Conservation (phyloP, 1,140 invertebrate genomes). For the Temnothorax longispinosus region DNA sequence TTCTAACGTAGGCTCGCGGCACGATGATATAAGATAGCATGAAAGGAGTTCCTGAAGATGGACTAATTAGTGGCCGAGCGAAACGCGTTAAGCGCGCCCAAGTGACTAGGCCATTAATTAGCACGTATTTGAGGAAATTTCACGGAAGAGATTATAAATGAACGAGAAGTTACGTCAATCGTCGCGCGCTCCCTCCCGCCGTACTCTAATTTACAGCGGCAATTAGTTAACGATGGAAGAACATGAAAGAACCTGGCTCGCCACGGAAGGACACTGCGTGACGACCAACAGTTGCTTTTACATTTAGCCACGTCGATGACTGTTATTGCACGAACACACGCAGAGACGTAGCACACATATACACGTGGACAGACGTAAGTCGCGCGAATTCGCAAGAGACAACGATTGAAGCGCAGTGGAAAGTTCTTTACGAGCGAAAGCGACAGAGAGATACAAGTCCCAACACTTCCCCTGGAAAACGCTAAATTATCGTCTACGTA, state of each 20-base stretch:
- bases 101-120: constrained; percentile 65
- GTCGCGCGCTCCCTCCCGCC: constrained; percentile 12
- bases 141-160: constrained; percentile 71
- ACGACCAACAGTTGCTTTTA: constrained; percentile 22
- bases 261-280: constrained; percentile 27
- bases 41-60: constrained; percentile 20
- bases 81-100: constrained; percentile 34
- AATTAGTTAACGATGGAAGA: constrained; percentile 68
- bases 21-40: background rate
- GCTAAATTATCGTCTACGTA: background rate
- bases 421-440: constrained; percentile 8
- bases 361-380: background rate
- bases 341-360: background rate
- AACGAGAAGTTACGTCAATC: constrained; percentile 59
- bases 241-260: constrained; percentile 52
- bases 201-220: constrained; percentile 63
- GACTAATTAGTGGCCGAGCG: constrained; percentile 63
- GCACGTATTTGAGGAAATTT: constrained; percentile 70
- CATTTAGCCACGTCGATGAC: constrained; percentile 32
- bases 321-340: constrained; percentile 20
- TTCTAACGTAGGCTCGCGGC: background rate
- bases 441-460: background rate
- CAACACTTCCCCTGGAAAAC: background rate
- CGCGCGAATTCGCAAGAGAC: constrained; percentile 4
- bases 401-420: constrained; percentile 34